Evolutionary conservation across 2,797 vertebrate genomes (phyloP), one percentile per base, ranked within the genome.

Genomic region (Ceyx erithaca): DNA sequence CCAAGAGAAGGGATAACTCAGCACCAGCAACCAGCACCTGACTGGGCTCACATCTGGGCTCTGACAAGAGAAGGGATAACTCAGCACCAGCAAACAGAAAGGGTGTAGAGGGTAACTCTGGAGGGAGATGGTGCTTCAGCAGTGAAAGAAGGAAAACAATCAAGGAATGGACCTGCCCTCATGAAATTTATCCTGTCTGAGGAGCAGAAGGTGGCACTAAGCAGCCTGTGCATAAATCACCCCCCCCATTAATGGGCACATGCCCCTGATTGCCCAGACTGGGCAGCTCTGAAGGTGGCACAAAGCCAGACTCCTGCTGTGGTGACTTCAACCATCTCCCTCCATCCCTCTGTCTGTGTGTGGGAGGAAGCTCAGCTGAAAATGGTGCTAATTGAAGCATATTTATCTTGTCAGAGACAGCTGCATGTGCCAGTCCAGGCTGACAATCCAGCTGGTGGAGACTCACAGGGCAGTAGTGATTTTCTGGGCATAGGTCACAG

Each of bases 381-480:
- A 31, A 10, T 7, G 23, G 10, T 3, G 33, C 55, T 58, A 64
- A 67, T 3, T 28, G 31, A 55, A 55, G 64, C 2, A 3, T 30
- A 3, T 83, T 59, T 58, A 51, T 40, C 26, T 62, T 17, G 33
- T 14, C 22, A 3, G 1, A 1, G 66, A 52, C 80, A 71, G 43
- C 40, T 58, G 1, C 14, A 6, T 15, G 48, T 40, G 31, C 23
- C 41, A 35, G 8, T 21, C 23, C 22, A 43, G 54, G 35, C 80
- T 83, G 55, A 22, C 20, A 16, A 19, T 69, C 9, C 79, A 33
- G 69, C 71, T 71, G 45, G 12, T 37, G 45, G 63, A n/a, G 14
- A 97, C 98, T 98, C 96, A 99, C 99, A 10, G 99, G 98, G 77
- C 99, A 99, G 97, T 99, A 99, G 97, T 99, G 97, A 55, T 98